Evolutionary conservation across 2,797 vertebrate genomes (phyloP).

Genomic region (Anguilla pacifica): DNA sequence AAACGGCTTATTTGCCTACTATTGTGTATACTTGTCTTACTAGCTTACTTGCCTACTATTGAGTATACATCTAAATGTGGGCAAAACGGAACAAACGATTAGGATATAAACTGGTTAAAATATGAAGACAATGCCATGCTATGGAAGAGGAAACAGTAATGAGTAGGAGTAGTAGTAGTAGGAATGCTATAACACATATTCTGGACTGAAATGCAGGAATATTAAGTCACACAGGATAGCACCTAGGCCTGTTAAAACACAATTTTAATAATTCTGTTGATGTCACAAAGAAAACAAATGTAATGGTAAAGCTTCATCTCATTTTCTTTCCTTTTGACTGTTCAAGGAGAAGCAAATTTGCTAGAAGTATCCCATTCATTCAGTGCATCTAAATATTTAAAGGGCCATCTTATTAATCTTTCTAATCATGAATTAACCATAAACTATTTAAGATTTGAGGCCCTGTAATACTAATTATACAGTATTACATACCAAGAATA

Average conservation of each 20-base stretch:
- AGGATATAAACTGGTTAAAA: background rate
- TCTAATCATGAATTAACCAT: conserved; percentile 1
- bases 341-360: background rate
- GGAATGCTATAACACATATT: background rate
- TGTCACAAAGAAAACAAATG: background rate
- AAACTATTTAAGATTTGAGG: background rate
- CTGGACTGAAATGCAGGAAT: background rate
- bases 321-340: background rate
- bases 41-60: too few relatives aligned
- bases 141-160: background rate
- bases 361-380: background rate
- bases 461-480: conserved; percentile 3
- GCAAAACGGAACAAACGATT: background rate
- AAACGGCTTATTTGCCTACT: too few relatives aligned
- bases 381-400: conserved; percentile 14
- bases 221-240: background rate
- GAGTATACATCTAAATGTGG: background rate
- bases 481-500: background rate
- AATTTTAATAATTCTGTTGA: background rate
- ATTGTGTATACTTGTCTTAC: too few relatives aligned
- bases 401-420: conserved; percentile 3
- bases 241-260: background rate
- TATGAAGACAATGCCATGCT: background rate
- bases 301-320: background rate
- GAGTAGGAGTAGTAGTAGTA: too few relatives aligned